A percentile compares a stretch with the other conserved stretches of the same genome.
phyloP scores from a whole-genome alignment of 2,113 vertebrate species.

The Trochalopteron elliotii region DNA sequence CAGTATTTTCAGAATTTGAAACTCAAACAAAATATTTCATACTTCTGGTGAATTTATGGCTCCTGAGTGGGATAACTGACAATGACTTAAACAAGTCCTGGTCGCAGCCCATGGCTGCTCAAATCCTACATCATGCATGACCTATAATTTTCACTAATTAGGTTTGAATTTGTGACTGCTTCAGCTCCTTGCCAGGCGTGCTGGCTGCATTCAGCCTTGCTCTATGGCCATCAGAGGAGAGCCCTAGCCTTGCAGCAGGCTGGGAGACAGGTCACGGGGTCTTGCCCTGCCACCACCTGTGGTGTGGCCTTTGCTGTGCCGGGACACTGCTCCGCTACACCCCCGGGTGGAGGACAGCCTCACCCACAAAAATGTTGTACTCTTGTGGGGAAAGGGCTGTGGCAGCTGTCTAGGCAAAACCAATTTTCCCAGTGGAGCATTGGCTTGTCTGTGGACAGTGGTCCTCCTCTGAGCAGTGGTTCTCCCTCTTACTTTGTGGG shows the following conservation, averaged over 20 bases:
- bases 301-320: not conserved
- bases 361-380: accelerated
- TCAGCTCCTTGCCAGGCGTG: not conserved
- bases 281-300: not conserved
- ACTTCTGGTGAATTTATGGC: not conserved
- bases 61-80: not conserved
- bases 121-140: not conserved
- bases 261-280: not conserved
- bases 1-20: not conserved
- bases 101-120: not conserved
- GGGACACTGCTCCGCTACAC: accelerated
- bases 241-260: not conserved
- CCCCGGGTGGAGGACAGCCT: accelerated
- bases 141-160: not conserved
- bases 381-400: accelerated
- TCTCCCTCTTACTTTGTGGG: not conserved
- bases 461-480: not conserved
- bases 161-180: not conserved
- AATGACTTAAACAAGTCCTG: not conserved
- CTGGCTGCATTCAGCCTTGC: not conserved
- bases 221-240: not conserved
- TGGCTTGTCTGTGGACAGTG: not conserved
- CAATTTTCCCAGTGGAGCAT: not conserved
- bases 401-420: not conserved
- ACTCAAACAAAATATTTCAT: not conserved